Percentiles rank a stretch among this genome's conserved stretches.
phyloP scores from a whole-genome alignment of 2,888 invertebrate genomes.

The Ligdia adustata region DNA sequence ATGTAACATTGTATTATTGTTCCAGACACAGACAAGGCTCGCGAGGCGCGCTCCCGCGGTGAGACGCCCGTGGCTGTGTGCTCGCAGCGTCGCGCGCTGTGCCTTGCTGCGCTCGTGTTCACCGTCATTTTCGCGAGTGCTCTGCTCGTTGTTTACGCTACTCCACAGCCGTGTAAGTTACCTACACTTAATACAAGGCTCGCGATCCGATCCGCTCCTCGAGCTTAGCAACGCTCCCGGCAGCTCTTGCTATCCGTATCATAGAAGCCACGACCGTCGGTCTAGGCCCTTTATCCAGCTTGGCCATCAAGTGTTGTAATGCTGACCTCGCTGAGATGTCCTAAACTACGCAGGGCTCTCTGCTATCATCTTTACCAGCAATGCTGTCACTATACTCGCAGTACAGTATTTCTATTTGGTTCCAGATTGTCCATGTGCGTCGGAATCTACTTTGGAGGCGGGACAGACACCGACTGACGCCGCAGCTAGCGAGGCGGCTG shows the following conservation, averaged over 20 bases:
- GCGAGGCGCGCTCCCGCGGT: slow-evolving; percentile 69
- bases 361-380: too few relatives aligned
- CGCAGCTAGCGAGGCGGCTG: slow-evolving; percentile 59
- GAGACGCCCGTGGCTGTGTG: slow-evolving; percentile 91
- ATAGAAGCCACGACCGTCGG: too few relatives aligned
- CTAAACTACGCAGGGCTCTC: too few relatives aligned
- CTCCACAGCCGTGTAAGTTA: slow-evolving; percentile 90
- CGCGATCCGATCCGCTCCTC: too few relatives aligned
- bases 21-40: slow-evolving; percentile 72
- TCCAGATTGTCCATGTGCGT: slow-evolving; percentile 73
- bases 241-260: too few relatives aligned
- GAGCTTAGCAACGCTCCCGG: too few relatives aligned
- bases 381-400: too few relatives aligned
- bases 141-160: slow-evolving; percentile 94
- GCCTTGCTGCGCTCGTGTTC: slow-evolving; percentile 91
- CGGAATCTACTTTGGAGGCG: slow-evolving; percentile 60
- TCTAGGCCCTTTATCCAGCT: too few relatives aligned
- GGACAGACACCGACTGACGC: slow-evolving; percentile 65
- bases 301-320: too few relatives aligned
- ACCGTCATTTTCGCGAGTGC: slow-evolving; percentile 92
- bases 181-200: not conserved
- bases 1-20: too few relatives aligned
- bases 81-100: slow-evolving; percentile 93
- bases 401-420: too few relatives aligned
- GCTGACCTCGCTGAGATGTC: too few relatives aligned